A percentile compares a stretch with the other conserved stretches of the same genome.
Evolutionary conservation across 2,113 vertebrate genomes (phyloP).

Genomic region (Cynopterus brachyotis): DNA sequence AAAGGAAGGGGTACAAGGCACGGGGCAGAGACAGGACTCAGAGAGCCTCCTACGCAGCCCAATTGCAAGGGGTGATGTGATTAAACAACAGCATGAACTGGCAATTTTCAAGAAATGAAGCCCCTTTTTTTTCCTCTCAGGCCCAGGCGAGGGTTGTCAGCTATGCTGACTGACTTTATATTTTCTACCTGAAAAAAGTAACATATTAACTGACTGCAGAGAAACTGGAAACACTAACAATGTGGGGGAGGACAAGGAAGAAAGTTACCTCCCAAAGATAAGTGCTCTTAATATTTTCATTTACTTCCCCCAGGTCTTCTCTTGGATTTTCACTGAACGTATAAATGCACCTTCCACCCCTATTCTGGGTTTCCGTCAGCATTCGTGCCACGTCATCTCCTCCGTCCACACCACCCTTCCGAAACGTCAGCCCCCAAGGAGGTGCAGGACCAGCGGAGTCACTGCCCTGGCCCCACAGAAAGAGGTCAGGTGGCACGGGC

Average conservation of each 20-base stretch:
- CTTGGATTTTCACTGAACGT: no score
- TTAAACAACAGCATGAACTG: background rate
- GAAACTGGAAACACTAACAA: background rate
- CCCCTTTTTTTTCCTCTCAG: background rate
- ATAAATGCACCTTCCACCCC: background rate
- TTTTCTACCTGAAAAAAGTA: background rate
- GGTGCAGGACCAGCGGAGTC: background rate
- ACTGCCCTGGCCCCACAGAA: background rate
- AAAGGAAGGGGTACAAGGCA: no score
- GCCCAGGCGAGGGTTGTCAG: background rate
- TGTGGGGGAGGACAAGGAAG: rapidly evolving
- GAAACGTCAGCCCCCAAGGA: rapidly evolving
- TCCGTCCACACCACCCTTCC: background rate
- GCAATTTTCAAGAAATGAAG: background rate
- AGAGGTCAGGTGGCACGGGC: rapidly evolving
- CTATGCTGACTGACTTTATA: background rate
- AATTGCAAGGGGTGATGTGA: background rate
- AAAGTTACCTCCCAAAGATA: background rate
- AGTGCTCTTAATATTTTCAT: background rate
- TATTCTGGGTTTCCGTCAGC: rapidly evolving
- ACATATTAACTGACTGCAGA: background rate
- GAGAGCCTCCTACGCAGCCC: background rate
- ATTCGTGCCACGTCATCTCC: rapidly evolving
- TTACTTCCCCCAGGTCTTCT: background rate
- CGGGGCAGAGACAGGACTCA: rapidly evolving